Evolutionary conservation across 2,888 invertebrate species (phyloP).

Genomic region (Iphiclides podalirius): DNA sequence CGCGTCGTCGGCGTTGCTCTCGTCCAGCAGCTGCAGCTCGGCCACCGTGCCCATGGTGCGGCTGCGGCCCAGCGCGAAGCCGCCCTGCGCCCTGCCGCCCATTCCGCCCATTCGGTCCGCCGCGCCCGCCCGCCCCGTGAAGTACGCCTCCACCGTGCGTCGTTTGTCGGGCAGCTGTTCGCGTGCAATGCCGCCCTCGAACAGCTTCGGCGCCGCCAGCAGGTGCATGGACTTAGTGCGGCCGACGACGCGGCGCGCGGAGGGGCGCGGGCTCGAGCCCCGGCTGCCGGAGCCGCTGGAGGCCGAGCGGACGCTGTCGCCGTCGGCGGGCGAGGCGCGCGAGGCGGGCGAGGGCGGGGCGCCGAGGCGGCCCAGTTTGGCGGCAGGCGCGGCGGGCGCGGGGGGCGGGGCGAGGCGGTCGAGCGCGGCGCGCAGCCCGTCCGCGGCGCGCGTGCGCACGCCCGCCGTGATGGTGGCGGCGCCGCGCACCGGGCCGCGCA

Average conservation of each 20-base stretch:
- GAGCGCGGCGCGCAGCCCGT: constrained; percentile 76
- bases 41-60: constrained; percentile 88
- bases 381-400: constrained; percentile 57
- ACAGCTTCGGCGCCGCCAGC: constrained; percentile 87
- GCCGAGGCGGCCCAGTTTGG: constrained; percentile 81
- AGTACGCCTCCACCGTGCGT: constrained; percentile 87
- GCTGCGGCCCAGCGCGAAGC: constrained; percentile 83
- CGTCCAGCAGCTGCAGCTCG: constrained; percentile 84
- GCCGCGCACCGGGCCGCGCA: constrained; percentile 87
- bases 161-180: constrained; percentile 85
- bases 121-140: constrained; percentile 60
- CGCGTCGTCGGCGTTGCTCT: constrained; percentile 91
- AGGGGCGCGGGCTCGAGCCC: constrained; percentile 88
- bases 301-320: constrained; percentile 54
- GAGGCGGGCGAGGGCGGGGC: constrained; percentile 36
- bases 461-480: constrained; percentile 83
- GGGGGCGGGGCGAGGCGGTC: constrained; percentile 67
- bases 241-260: constrained; percentile 60
- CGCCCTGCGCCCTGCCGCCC: constrained; percentile 60
- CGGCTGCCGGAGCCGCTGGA: constrained; percentile 79
- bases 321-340: constrained; percentile 49
- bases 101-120: constrained; percentile 37
- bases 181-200: constrained; percentile 87
- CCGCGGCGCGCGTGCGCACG: constrained; percentile 74
- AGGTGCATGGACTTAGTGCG: constrained; percentile 88